These are phyloP conservation scores for Varanus komodoensis DNA, from an alignment of 2,113 vertebrate genomes.

Conservation along the genomic window DNA sequence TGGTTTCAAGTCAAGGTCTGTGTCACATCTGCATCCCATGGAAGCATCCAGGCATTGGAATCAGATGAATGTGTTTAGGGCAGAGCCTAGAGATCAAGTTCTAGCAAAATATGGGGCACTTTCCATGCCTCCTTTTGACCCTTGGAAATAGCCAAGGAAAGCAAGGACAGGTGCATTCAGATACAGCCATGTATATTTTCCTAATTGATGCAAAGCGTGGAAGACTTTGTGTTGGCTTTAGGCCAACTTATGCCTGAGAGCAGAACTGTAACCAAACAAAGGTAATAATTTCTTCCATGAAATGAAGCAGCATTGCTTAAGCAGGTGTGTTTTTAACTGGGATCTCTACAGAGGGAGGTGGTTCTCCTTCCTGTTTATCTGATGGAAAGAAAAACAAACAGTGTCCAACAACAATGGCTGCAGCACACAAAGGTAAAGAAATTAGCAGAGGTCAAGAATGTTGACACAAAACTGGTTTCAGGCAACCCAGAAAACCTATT, in stretches of 20 bases:
- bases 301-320: background rate
- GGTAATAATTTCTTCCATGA: background rate
- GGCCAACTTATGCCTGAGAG: background rate
- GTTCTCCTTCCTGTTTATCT: background rate
- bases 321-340: slow-evolving; percentile 9
- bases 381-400: background rate
- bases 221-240: background rate
- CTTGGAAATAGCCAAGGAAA: background rate
- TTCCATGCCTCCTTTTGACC: background rate
- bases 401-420: background rate
- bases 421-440: slow-evolving; percentile 14
- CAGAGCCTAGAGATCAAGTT: background rate
- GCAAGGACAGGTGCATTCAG: background rate
- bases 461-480: slow-evolving; percentile 31
- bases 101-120: background rate
- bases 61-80: background rate
- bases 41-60: background rate
- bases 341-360: background rate
- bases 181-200: no score
- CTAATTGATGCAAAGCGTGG: background rate
- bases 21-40: background rate
- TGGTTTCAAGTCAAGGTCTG: background rate
- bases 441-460: slow-evolving; percentile 40
- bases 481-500: slow-evolving; percentile 8
- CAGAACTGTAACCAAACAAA: background rate